Evolutionary conservation across 2,797 vertebrate species (phyloP).

Genomic region (Darevskia mixta): DNA sequence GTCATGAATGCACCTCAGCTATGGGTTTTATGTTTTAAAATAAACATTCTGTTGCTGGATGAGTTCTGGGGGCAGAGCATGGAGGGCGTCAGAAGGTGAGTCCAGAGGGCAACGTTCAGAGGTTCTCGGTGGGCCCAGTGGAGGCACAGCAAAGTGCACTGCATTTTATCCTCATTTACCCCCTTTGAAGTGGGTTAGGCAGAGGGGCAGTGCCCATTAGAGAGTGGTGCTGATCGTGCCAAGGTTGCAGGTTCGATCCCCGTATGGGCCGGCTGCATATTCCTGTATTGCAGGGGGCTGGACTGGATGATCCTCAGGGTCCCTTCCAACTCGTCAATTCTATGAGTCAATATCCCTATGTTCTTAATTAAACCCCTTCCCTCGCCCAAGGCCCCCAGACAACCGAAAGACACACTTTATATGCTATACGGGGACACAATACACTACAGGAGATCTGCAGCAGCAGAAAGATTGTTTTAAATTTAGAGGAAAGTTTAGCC

Average conservation of each 20-base stretch:
- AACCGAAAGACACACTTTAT: not conserved
- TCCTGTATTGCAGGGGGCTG: too few species aligned
- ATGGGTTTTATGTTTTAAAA: not conserved
- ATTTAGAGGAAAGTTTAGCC: not conserved
- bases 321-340: too few species aligned
- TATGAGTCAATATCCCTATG: too few species aligned
- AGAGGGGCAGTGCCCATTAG: not conserved
- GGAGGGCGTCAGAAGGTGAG: not conserved
- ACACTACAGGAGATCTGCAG: not conserved
- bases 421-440: not conserved
- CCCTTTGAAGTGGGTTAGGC: not conserved
- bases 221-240: too few species aligned
- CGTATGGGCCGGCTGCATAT: too few species aligned
- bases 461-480: not conserved
- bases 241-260: too few species aligned
- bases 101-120: not conserved
- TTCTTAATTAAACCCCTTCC: not conserved
- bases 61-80: not conserved
- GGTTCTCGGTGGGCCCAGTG: not conserved
- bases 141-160: not conserved
- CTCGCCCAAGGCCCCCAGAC: not conserved
- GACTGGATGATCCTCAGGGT: too few species aligned
- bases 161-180: not conserved
- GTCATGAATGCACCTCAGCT: not conserved
- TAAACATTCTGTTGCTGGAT: not conserved